A percentile compares a stretch with the other conserved stretches of the same genome.
Conservation (phyloP, 2,797 vertebrate genomes). For the Odontamblyopus rebecca region DNA sequence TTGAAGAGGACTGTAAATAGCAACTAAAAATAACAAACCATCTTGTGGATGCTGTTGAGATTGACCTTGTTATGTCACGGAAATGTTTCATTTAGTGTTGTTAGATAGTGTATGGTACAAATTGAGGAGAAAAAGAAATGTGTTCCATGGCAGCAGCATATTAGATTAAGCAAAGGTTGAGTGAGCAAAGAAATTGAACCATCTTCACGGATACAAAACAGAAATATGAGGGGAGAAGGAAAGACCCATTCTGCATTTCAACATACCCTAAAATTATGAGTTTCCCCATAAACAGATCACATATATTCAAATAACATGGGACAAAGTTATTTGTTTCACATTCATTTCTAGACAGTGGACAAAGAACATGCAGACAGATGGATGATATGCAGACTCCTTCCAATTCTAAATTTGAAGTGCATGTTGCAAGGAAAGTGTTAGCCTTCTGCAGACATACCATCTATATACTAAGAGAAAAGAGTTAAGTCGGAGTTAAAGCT, state of each 20-base stretch:
- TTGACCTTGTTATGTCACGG: constrained; percentile 19
- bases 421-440: neutral
- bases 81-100: constrained; percentile 6
- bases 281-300: neutral
- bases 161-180: constrained; percentile 5
- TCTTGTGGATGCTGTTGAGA: constrained; percentile 26
- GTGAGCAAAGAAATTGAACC: constrained; percentile 4
- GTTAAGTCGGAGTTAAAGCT: constrained; percentile 19
- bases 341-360: neutral
- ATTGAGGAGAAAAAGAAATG: neutral
- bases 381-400: neutral
- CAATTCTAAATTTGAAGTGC: neutral
- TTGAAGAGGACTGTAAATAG: constrained; percentile 22
- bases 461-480: neutral
- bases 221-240: neutral
- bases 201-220: constrained; percentile 12
- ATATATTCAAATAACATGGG: too few relatives aligned
- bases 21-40: constrained; percentile 17
- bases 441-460: neutral
- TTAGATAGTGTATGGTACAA: neutral
- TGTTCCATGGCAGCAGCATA: neutral
- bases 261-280: neutral
- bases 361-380: neutral
- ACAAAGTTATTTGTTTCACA: too few relatives aligned
- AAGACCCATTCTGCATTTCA: neutral